Conservation (phyloP, 2,888 invertebrate genomes). For the Eupithecia vulgata region DNA sequence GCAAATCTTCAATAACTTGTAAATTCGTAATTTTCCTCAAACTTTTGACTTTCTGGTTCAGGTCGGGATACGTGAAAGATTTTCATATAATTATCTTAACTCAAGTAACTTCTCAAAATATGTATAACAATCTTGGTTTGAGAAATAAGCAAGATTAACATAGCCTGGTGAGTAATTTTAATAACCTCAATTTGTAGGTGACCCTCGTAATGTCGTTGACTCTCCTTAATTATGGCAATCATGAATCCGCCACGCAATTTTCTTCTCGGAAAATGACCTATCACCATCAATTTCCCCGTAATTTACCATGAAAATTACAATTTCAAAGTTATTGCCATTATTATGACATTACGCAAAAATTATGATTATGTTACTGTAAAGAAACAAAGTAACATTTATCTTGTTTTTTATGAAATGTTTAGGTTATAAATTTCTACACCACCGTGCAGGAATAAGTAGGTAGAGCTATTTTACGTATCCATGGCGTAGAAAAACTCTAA, state of each 20-base stretch:
- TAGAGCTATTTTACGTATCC: too few relatives aligned
- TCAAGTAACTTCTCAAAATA: background rate
- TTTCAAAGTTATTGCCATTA: background rate
- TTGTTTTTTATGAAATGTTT: background rate
- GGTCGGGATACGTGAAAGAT: background rate
- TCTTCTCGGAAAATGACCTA: constrained; percentile 8
- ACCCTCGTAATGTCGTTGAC: constrained; percentile 13
- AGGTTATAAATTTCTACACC: background rate
- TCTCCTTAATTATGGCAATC: constrained; percentile 22
- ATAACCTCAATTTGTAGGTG: constrained; percentile 16
- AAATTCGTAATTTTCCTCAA: background rate
- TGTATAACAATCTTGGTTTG: background rate
- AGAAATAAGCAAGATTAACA: background rate
- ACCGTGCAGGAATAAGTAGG: background rate
- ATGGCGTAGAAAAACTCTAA: too few relatives aligned
- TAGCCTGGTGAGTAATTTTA: constrained; percentile 14
- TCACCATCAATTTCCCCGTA: constrained; percentile 7
- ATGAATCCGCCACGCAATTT: constrained; percentile 18
- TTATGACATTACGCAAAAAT: background rate
- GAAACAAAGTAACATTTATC: too few relatives aligned
- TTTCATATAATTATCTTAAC: background rate
- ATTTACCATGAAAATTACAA: constrained; percentile 14
- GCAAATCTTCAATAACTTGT: background rate
- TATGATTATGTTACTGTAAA: background rate
- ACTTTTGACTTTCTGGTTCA: background rate